Evolutionary conservation across 2,113 vertebrate species (phyloP), one percentile per base, ranked within the genome.

Genomic region (Opisthocomus hoazin): DNA sequence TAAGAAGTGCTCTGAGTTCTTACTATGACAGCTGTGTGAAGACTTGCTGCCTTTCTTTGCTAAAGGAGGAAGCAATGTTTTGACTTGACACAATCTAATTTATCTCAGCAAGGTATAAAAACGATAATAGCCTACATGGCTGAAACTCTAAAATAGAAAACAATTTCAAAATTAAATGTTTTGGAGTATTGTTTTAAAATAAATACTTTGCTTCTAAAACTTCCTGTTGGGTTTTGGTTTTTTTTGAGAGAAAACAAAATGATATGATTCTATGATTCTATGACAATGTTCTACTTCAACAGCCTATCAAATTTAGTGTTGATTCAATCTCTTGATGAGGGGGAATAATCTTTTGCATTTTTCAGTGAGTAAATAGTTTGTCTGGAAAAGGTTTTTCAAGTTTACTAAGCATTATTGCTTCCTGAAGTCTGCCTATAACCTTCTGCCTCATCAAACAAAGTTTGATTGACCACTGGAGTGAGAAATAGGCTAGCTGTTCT

Each of bases 201-300:
- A 80, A 89, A 41, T 41, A 43, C 5, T 34, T 66, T 26, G 3
- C 3, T 14, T 71, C 87, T 58, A 29, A 81, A 69, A 37, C 7
- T 51, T 70, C 5, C 7, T 53, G 0, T 27, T 46, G 18, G 9
- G 4, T 66, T 80, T 13, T 23, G 11, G 0, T 2, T 24, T 69
- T 69, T 57, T 61, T 83, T 65, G 6, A 68, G 5, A 9, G 9
- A 71, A 94, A 85, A 10, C 27, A 69, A 63, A 79, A 60, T 26
- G 2, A n/a, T n/a, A n/a, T n/a, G n/a, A n/a, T n/a, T n/a, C n/a
- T n/a, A n/a, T n/a, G n/a, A n/a, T n/a, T n/a, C n/a, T n/a, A n/a
- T n/a, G n/a, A 45, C 11, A 48, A 71, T 30, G 2, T 48, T 81
- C 32, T 54, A 4, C 22, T 37, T 3, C 26, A 58, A 23, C 6